Evolutionary conservation across 2,888 invertebrate species (phyloP).

Genomic region (Gortyna flavago): DNA sequence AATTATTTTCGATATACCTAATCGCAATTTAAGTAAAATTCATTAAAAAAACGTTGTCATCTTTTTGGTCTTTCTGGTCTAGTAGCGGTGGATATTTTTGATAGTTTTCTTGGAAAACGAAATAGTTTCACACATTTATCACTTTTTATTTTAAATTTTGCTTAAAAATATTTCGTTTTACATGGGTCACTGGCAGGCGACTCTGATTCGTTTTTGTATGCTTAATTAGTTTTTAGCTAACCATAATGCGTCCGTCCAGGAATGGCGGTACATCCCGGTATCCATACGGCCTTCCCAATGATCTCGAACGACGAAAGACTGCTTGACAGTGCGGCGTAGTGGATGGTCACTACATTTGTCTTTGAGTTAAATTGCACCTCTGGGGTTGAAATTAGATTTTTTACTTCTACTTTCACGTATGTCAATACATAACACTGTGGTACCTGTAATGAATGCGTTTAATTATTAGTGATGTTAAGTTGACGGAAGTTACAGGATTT

Average conservation of each 20-base stretch:
- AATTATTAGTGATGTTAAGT: background rate
- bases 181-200: background rate
- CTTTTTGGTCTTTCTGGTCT: too few relatives aligned
- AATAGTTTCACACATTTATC: background rate
- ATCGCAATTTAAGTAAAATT: background rate
- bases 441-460: slow-evolving; percentile 35
- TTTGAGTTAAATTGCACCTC: slow-evolving; percentile 13
- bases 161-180: background rate
- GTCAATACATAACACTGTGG: slow-evolving; percentile 44
- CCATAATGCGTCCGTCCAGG: background rate
- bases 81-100: background rate
- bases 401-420: slow-evolving; percentile 41
- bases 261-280: background rate
- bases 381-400: slow-evolving; percentile 38
- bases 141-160: slow-evolving; percentile 2
- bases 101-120: background rate
- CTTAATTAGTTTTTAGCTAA: background rate
- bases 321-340: slow-evolving; percentile 28
- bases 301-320: slow-evolving; percentile 36
- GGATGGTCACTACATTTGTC: slow-evolving; percentile 24
- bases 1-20: background rate
- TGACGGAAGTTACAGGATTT: background rate
- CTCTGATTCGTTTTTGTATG: background rate
- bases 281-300: slow-evolving; percentile 9
- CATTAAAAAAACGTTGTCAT: background rate